These are phyloP conservation scores for Heliconius hermathena DNA, from an alignment of 1,140 invertebrate species.

Conservation along the genomic window DNA sequence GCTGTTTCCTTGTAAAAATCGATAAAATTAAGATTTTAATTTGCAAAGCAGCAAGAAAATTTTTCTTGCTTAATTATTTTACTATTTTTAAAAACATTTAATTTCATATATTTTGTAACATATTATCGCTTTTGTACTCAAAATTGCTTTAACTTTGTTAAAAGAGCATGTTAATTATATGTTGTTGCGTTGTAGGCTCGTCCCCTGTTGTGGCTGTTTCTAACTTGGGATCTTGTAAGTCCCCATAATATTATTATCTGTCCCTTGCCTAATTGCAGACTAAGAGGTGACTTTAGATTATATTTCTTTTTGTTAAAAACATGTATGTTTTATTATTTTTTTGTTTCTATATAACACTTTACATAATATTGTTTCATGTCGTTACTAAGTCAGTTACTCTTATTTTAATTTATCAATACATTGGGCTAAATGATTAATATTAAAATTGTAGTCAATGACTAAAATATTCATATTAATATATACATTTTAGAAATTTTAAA, in stretches of 20 bases:
- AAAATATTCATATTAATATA: too few species aligned
- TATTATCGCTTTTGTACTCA: neutral
- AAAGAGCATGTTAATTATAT: conserved; percentile 66
- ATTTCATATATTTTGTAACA: neutral
- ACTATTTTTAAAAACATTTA: neutral
- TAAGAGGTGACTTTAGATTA: conserved; percentile 29
- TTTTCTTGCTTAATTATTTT: neutral
- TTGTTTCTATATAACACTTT: neutral
- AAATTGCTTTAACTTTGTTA: conserved; percentile 12
- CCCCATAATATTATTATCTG: conserved; percentile 67
- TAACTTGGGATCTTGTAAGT: conserved; percentile 80
- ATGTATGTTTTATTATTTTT: neutral
- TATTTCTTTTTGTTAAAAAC: neutral
- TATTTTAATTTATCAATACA: too few species aligned
- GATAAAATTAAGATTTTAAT: too few species aligned
- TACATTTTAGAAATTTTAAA: too few species aligned
- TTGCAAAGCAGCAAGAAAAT: neutral
- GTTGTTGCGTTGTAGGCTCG: conserved; percentile 75
- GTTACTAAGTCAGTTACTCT: too few species aligned
- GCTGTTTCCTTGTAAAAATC: neutral
- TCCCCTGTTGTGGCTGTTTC: conserved; percentile 80
- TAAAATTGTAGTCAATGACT: too few species aligned
- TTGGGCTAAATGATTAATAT: too few species aligned
- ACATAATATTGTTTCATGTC: neutral
- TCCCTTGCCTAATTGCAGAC: conserved; percentile 34